These are phyloP conservation scores for Trachelus tabidus DNA, from an alignment of 2,888 invertebrate species.

Conservation along the genomic window DNA sequence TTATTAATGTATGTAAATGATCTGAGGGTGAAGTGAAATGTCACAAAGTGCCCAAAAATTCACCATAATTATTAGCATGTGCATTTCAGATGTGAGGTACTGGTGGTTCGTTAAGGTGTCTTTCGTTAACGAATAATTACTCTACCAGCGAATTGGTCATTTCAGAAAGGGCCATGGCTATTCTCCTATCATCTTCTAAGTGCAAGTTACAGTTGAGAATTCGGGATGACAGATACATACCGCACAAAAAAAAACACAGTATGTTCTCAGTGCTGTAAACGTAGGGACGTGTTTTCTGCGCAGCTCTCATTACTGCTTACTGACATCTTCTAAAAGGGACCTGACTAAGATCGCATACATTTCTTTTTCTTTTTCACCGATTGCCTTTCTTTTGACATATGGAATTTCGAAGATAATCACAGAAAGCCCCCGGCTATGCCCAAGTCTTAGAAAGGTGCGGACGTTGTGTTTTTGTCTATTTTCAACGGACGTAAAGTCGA, in stretches of 20 bases:
- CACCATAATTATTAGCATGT: conserved; percentile 48
- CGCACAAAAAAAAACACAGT: background rate
- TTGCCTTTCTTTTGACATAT: background rate
- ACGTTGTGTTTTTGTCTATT: background rate
- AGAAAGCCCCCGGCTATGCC: background rate
- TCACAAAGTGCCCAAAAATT: conserved; percentile 63
- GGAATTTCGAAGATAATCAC: background rate
- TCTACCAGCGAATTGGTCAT: background rate
- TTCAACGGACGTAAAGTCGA: background rate
- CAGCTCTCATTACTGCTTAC: background rate
- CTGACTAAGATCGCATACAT: background rate
- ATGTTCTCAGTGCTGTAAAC: background rate
- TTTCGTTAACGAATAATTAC: conserved; percentile 30
- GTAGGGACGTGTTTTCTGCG: background rate
- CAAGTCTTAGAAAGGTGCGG: background rate
- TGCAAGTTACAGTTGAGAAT: background rate
- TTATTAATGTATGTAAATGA: conserved; percentile 59
- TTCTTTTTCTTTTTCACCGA: background rate
- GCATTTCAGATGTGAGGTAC: conserved; percentile 43
- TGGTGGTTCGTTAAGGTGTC: conserved; percentile 43
- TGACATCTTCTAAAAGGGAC: background rate
- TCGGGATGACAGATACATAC: background rate
- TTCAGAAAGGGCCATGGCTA: background rate
- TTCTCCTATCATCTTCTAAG: background rate
- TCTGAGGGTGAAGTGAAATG: conserved; percentile 63